These are phyloP conservation scores for Periophthalmus modestus DNA, from an alignment of 2,113 vertebrate genomes.

Conservation along the genomic window DNA sequence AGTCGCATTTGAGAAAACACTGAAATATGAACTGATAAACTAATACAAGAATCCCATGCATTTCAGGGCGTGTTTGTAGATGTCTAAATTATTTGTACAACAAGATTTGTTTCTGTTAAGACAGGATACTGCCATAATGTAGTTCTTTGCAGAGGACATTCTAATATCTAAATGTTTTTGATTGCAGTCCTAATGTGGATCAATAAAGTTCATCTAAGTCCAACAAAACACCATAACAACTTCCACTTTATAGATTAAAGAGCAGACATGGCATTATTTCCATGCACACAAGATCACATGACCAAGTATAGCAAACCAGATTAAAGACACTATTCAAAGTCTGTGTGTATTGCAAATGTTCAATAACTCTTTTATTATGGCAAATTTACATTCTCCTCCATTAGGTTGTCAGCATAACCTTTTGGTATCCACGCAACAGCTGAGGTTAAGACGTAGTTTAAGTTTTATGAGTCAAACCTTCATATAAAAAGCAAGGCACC, in stretches of 20 bases:
- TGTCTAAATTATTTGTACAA: too few relatives aligned
- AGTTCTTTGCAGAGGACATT: too few relatives aligned
- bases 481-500: conserved; percentile 46
- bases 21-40: too few relatives aligned
- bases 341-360: not conserved
- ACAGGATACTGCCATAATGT: too few relatives aligned
- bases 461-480: conserved; percentile 65
- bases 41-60: too few relatives aligned
- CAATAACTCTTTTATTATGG: not conserved
- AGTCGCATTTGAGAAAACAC: too few relatives aligned
- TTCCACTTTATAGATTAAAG: conserved; percentile 4
- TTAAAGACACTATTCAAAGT: not conserved
- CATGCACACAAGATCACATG: not conserved
- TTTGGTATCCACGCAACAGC: conserved; percentile 49
- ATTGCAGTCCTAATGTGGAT: too few relatives aligned
- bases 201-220: not conserved
- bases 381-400: conserved; percentile 8
- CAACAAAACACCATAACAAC: not conserved
- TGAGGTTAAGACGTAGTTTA: conserved; percentile 58
- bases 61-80: too few relatives aligned
- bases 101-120: too few relatives aligned
- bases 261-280: not conserved
- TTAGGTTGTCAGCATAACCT: conserved; percentile 47
- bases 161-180: too few relatives aligned
- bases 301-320: not conserved